A percentile compares a stretch with the other conserved stretches of the same genome.
These are phyloP conservation scores for Oryzias curvinotus DNA, from an alignment of 2,113 vertebrate genomes.

Conservation along the genomic window DNA sequence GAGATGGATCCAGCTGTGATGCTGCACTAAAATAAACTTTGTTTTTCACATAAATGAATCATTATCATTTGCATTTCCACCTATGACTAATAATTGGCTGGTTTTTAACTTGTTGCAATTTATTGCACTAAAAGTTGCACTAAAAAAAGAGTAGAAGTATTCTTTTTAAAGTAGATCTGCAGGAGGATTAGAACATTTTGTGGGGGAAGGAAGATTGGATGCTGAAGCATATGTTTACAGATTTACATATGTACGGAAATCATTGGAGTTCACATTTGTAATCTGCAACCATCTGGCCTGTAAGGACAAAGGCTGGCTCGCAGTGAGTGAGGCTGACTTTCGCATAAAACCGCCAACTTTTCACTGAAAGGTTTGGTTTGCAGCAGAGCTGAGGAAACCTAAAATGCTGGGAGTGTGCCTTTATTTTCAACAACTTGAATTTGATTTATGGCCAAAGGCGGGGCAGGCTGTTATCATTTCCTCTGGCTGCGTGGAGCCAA, in stretches of 20 bases:
- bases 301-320: constrained; percentile 37
- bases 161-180: constrained; percentile 28
- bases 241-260: constrained; percentile 58
- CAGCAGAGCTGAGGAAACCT: constrained; percentile 8
- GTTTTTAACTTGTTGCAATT: no score
- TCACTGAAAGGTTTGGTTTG: constrained; percentile 8
- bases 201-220: constrained; percentile 30
- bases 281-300: constrained; percentile 54
- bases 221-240: constrained; percentile 61
- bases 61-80: constrained; percentile 38
- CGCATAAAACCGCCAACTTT: constrained; percentile 9
- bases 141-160: neutral
- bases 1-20: constrained; percentile 56
- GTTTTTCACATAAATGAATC: constrained; percentile 48
- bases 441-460: constrained; percentile 45
- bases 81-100: constrained; percentile 1
- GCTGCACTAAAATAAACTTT: constrained; percentile 53
- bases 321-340: constrained; percentile 22
- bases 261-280: constrained; percentile 38
- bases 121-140: neutral
- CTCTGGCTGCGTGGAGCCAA: constrained; percentile 36
- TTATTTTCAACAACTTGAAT: constrained; percentile 21
- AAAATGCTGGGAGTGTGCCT: constrained; percentile 19
- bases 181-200: constrained; percentile 47
- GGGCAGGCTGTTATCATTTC: constrained; percentile 22